phyloP scores from a whole-genome alignment of 2,797 vertebrate genomes.

The Toxotes lorentzi region DNA sequence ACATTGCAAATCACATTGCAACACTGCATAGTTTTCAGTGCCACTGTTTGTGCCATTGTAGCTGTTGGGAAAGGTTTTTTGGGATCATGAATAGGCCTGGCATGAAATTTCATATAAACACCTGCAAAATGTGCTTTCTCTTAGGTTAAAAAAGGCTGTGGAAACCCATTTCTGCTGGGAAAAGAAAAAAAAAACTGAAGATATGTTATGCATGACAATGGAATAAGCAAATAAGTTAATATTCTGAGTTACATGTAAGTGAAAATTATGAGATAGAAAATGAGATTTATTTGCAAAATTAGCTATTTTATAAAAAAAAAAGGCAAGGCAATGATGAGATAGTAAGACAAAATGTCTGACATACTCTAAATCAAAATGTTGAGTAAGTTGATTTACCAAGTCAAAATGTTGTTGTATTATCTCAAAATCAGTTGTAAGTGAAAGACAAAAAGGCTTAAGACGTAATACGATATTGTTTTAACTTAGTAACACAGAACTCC shows the following conservation, averaged over 20 bases:
- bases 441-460: too few relatives aligned
- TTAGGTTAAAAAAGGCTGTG: neutral
- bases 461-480: too few relatives aligned
- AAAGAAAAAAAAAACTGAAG: neutral
- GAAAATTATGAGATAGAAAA: too few relatives aligned
- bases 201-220: neutral
- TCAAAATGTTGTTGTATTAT: too few relatives aligned
- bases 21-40: neutral
- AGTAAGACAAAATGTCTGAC: too few relatives aligned
- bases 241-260: neutral
- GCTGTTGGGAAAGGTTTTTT: conserved; percentile 30
- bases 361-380: too few relatives aligned
- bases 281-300: too few relatives aligned
- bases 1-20: conserved; percentile 28
- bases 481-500: too few relatives aligned
- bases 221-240: neutral
- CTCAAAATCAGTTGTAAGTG: too few relatives aligned
- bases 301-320: too few relatives aligned
- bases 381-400: too few relatives aligned
- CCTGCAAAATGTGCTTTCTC: conserved; percentile 18
- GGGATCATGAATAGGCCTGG: neutral
- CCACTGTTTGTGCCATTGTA: neutral
- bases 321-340: too few relatives aligned
- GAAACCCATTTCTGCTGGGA: neutral
- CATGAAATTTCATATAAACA: conserved; percentile 31